A percentile compares a stretch with the other conserved stretches of the same genome.
Conservation (phyloP, 2,113 vertebrate species). For the Stegastes partitus region DNA sequence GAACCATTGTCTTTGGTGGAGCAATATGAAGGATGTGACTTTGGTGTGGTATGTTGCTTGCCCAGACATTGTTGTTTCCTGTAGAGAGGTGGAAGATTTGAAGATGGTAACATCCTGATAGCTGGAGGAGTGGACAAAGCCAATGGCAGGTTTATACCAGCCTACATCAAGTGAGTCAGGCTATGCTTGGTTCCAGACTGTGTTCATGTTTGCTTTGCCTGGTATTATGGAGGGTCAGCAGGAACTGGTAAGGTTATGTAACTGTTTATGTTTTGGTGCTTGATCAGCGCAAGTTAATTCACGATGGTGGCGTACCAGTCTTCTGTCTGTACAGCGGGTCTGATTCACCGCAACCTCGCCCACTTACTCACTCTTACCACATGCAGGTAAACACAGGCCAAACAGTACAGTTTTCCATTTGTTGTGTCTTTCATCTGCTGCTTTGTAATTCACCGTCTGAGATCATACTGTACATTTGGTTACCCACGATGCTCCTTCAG, state of each 20-base stretch:
- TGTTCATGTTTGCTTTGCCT: not conserved
- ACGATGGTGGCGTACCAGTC: not conserved
- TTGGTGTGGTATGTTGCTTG: too few relatives aligned
- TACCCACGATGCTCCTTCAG: too few relatives aligned
- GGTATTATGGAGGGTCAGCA: not conserved
- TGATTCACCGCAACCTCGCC: constrained; percentile 34
- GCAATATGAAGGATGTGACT: too few relatives aligned
- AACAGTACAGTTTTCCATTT: not conserved
- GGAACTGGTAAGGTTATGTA: constrained; percentile 22
- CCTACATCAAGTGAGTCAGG: too few relatives aligned
- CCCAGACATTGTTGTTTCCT: too few relatives aligned
- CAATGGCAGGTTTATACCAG: too few relatives aligned
- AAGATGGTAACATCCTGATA: too few relatives aligned
- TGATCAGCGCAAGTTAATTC: not conserved
- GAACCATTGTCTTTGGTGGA: too few relatives aligned
- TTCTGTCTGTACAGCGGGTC: constrained; percentile 14
- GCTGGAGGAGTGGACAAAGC: too few relatives aligned
- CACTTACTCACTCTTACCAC: constrained; percentile 48
- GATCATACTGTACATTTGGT: not conserved
- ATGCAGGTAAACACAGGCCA: constrained; percentile 34
- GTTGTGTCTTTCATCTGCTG: not conserved
- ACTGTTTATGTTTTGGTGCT: not conserved
- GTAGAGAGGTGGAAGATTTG: too few relatives aligned
- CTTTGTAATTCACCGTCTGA: not conserved
- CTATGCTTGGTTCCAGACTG: too few relatives aligned